Base-by-base conservation (phyloP, 2,797 vertebrate genomes). In the Clarias laeviceps region DNA sequence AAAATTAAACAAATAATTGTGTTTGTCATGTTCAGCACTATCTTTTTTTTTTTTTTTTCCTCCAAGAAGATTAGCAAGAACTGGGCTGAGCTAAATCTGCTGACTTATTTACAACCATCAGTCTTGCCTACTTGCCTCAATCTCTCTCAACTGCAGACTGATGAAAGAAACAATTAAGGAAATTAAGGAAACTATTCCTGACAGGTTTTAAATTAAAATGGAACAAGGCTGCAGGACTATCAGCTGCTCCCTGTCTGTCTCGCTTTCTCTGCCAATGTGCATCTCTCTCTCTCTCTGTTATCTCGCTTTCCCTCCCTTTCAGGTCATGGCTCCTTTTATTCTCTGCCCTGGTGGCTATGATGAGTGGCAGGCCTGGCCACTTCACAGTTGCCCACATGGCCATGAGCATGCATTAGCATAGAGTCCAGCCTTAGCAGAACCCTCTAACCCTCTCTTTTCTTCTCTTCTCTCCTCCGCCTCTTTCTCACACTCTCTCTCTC, bases 341-440 rank as follows among this genome's bases (percentile, higher is more conserved):
- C 84, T 82, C 82, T 85, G 87, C 84, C 81, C 88, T 50, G 76
- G 82, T 77, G 84, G 84, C 86, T 74, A 20, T 79, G 86, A 87
- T 85, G 82, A 89, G 87, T 85, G 79, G 79, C 86, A 86, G 70
- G 80, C 57, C 54, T 82, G 84, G 76, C 73, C 68, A 78, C 87
- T 89, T 88, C 72, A 68, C 82, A 82, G 84, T 80, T 79, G 77
- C 82, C 84, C 87, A 80, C 81, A 85, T 89, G 85, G 82, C 88
- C 84, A 87, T 72, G 85, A 87, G 87, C 82, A 78, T 65, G 79
- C 90, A 93, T 94, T 93, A 92, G 86, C 92, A 93, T 92, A 92
- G 92, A 70, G 82, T 88, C 82, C 91, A 87, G 90, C 85, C 87
- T 90, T 84, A 81, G 76, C 87, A 89, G 89, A 90, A 90, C 89